These are phyloP conservation scores for Prolemur simus DNA, from an alignment of 2,113 vertebrate species.

Conservation along the genomic window DNA sequence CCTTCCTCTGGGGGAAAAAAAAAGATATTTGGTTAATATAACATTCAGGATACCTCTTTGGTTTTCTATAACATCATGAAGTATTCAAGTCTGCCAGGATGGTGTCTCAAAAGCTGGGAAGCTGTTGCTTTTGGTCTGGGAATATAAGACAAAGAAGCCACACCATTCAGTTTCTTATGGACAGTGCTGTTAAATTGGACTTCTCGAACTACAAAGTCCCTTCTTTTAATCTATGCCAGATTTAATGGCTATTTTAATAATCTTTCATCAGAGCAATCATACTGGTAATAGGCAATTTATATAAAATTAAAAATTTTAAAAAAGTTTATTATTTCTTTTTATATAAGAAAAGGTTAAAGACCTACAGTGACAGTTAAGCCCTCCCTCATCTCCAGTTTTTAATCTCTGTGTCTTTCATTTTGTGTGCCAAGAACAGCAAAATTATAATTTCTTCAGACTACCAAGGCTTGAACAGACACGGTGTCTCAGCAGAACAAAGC, in stretches of 20 bases:
- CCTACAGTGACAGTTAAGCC: slow-evolving; percentile 11
- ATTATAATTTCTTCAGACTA: background rate
- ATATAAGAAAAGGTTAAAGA: background rate
- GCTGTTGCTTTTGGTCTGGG: background rate
- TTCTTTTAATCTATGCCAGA: background rate
- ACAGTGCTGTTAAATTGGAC: background rate
- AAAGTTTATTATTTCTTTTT: slow-evolving; percentile 31
- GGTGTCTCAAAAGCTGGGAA: background rate
- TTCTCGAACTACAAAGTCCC: background rate
- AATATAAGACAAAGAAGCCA: background rate
- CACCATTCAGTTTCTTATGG: background rate
- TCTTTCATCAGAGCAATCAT: background rate
- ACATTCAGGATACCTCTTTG: background rate
- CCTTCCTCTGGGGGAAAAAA: background rate
- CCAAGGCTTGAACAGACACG: background rate
- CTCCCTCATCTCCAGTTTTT: background rate
- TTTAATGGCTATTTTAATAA: background rate
- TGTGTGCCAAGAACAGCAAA: background rate
- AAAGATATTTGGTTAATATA: background rate
- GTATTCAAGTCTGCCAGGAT: background rate
- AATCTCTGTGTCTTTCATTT: slow-evolving; percentile 28
- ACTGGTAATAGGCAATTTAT: slow-evolving; percentile 12
- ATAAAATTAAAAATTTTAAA: background rate
- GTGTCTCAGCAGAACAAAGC: slow-evolving; percentile 7
- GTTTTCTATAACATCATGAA: background rate